Evolutionary conservation across 2,888 invertebrate species (phyloP).

Genomic region (Agrochola lychnidis): DNA sequence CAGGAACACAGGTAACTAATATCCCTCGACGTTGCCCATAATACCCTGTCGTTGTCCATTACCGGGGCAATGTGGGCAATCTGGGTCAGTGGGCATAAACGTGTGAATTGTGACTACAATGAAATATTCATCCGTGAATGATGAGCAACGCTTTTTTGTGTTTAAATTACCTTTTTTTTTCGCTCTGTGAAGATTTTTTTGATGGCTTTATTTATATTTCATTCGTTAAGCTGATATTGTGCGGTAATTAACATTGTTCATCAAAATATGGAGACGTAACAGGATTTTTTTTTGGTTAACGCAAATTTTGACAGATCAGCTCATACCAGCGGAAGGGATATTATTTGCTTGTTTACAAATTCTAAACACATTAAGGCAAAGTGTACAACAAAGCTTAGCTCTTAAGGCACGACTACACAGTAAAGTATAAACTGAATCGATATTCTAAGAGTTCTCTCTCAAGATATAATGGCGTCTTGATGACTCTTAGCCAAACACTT

Average conservation of each 20-base stretch:
- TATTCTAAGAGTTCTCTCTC: slow-evolving; percentile 35
- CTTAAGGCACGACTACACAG: slow-evolving; percentile 13
- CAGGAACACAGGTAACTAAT: slow-evolving; percentile 44
- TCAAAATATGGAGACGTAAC: slow-evolving; percentile 13
- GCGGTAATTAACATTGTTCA: slow-evolving; percentile 13
- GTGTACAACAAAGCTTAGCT: neutral
- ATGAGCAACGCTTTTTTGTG: slow-evolving; percentile 40
- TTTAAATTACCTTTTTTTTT: slow-evolving; percentile 31
- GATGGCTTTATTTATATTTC: slow-evolving; percentile 7
- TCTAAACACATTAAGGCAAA: neutral
- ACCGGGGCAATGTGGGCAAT: slow-evolving; percentile 33
- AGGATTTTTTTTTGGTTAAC: neutral
- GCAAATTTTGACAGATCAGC: too few relatives aligned
- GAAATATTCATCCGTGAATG: slow-evolving; percentile 56
- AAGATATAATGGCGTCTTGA: slow-evolving; percentile 24
- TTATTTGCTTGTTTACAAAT: slow-evolving; percentile 5
- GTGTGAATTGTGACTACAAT: slow-evolving; percentile 50
- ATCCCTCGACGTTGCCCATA: slow-evolving; percentile 20
- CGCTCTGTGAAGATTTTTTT: slow-evolving; percentile 23
- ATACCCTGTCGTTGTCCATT: slow-evolving; percentile 28
- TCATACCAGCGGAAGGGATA: too few relatives aligned
- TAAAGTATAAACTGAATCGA: slow-evolving; percentile 42
- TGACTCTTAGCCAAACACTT: slow-evolving; percentile 33
- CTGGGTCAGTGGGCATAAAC: slow-evolving; percentile 45
- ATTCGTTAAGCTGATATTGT: slow-evolving; percentile 36